phyloP scores from a whole-genome alignment of 2,797 vertebrate genomes.

The Parauchenoglanis punctatus region DNA sequence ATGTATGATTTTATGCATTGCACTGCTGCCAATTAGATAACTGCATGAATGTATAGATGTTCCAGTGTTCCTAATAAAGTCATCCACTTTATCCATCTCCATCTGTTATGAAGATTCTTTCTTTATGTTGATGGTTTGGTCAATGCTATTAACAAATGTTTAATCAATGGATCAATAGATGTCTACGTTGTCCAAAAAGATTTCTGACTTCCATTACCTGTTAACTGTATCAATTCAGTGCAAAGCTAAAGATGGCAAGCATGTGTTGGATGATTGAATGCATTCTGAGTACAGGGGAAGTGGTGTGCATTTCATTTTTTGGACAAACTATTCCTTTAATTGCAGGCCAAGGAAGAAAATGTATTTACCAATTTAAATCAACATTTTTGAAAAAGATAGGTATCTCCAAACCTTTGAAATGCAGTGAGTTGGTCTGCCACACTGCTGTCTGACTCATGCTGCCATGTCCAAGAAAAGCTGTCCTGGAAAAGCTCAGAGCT shows the following conservation, averaged over 20 bases:
- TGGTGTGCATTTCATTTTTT: neutral
- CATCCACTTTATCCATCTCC: neutral
- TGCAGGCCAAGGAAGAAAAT: neutral
- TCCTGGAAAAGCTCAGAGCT: constrained; percentile 18
- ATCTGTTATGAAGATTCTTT: neutral
- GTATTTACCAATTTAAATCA: neutral
- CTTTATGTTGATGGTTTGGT: neutral
- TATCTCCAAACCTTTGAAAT: neutral
- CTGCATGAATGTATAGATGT: neutral
- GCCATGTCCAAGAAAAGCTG: constrained; percentile 8
- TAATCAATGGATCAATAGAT: neutral
- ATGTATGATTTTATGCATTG: neutral
- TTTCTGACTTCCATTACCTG: neutral
- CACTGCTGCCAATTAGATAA: neutral
- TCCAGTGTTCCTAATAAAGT: neutral
- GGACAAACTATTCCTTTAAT: neutral
- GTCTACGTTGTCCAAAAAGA: neutral
- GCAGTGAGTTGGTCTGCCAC: constrained; percentile 2
- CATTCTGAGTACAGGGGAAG: neutral
- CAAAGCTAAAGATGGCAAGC: constrained; percentile 2
- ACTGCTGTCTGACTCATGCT: constrained; percentile 8
- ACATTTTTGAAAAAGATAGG: neutral
- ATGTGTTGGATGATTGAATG: constrained; percentile 14
- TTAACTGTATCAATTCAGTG: neutral
- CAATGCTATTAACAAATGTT: neutral